Evolutionary conservation across 2,888 invertebrate genomes (phyloP), one percentile per base, ranked within the genome.

Genomic region (Troilus luridus): DNA sequence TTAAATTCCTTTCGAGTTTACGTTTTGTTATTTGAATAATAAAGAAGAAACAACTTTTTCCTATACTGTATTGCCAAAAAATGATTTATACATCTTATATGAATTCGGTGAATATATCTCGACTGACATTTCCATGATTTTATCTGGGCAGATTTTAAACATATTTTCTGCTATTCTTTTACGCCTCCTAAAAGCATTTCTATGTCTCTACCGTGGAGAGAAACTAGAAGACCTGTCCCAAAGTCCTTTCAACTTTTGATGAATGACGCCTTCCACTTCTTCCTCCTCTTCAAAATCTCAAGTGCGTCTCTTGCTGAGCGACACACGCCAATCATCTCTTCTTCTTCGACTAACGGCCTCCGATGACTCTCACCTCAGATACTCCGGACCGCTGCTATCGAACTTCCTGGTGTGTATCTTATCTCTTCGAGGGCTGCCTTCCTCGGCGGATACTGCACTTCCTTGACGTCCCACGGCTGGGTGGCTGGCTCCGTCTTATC

Each of bases 401-500:
- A n/a, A 85, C 58, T 56, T 85, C 85, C 85, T 85, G n/a, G 56
- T 58, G 56, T 21, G n/a, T 85, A 85, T 85, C 85, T 58, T 85
- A 85, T 85, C 85, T 56, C 2, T 7, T 17, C n/a, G 11, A 54
- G 54, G 85, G 85, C 56, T 14, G 56, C 56, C 85, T 85, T 21
- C 85, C 56, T 58, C n/a, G 56, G 9, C 54, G 85, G 85, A 85
- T 85, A 58, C 56, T 85, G 85, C 85, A 85, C 85, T 85, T 85
- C 85, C 85, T 85, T n/a, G 54, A 6, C 81, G 21, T 85, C 85
- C 85, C 85, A 85, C 81, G 81, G 81, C 27, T 27, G 24, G 59
- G 12, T 59, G 59, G 67, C 12, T 67, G 67, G 67, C 81, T 41
- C 54, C 81, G 11, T 2, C 81, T 81, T 81, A 81, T 81, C 81